Base-by-base conservation (phyloP, 2,888 invertebrate genomes). In the Lysandra bellargus region DNA sequence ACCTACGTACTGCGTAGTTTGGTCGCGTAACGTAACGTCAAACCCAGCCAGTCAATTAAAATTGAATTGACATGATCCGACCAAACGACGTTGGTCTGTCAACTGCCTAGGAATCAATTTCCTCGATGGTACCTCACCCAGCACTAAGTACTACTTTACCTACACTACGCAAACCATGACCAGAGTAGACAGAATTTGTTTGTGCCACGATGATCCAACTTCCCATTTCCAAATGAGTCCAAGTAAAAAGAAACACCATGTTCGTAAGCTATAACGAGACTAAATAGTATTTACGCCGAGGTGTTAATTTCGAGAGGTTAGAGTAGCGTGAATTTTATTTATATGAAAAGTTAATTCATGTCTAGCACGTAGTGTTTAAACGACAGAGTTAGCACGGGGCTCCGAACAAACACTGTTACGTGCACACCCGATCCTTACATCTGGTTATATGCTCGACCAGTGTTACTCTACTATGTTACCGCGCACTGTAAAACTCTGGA, bases 251-350 rank as follows among this genome's bases (percentile, higher is more conserved):
- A 69, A 64, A 79, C 78, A 69, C 75, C 61, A 85, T 73, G 37
- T 73, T 88, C 85, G 89, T 87, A 88, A 87, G 89, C 90, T 89
- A 88, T 90, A 91, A 90, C 90, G 89, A 89, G 89, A 88, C 91
- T 91, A 91, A 92, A 89, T 91, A 90, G 88, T 92, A 92, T 94
- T 94, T 93, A 92, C 93, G 93, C 89, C 87, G 83, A 94, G 93
- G 94, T 94, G 94, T 92, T 94, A 94, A 94, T 94, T 93, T 94
- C 93, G 92, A 92, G 92, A 94, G 92, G 91, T 94, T 94, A 94
- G 94, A 93, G 94, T 89, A 88, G 90, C 93, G 94, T 94, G 93
- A 94, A 94, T 94, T 94, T 94, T 94, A 94, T 94, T 94, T 94
- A 94, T 94, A 94, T 93, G 94, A 94, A 94, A 94, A 94, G 92